These are phyloP conservation scores for Chaetodon auriga DNA, from an alignment of 2,113 vertebrate species.

Conservation along the genomic window DNA sequence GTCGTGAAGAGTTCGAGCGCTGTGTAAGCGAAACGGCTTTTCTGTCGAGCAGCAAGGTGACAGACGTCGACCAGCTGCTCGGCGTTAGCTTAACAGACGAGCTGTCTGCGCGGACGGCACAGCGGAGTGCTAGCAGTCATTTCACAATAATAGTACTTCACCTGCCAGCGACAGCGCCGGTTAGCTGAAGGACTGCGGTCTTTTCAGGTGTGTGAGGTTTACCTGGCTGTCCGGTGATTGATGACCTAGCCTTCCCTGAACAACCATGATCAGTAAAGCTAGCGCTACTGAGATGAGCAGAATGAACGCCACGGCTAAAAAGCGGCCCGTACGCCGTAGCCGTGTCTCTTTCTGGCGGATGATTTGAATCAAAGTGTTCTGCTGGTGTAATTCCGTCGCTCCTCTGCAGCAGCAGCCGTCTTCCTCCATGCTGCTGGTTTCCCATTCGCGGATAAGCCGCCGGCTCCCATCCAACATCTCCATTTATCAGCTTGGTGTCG, in stretches of 20 bases:
- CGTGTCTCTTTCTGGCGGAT: background rate
- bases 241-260: rapidly evolving
- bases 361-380: rapidly evolving
- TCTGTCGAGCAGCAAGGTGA: too few species aligned
- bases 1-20: too few species aligned
- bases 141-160: background rate
- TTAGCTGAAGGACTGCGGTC: too few species aligned
- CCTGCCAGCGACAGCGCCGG: background rate
- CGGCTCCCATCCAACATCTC: background rate
- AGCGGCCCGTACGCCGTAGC: rapidly evolving
- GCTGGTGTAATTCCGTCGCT: background rate
- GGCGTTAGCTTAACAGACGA: background rate
- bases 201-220: background rate
- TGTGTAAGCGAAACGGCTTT: too few species aligned
- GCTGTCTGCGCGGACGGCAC: background rate
- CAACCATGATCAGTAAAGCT: background rate
- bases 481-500: slow-evolving; percentile 55
- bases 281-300: background rate
- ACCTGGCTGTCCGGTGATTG: slow-evolving; percentile 17
- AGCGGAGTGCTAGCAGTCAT: background rate
- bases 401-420: background rate
- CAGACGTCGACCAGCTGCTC: background rate
- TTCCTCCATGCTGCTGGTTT: slow-evolving; percentile 35
- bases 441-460: background rate
- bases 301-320: background rate